Base-by-base conservation (phyloP, 2,113 vertebrate species). In the Pteruthius melanotis region DNA sequence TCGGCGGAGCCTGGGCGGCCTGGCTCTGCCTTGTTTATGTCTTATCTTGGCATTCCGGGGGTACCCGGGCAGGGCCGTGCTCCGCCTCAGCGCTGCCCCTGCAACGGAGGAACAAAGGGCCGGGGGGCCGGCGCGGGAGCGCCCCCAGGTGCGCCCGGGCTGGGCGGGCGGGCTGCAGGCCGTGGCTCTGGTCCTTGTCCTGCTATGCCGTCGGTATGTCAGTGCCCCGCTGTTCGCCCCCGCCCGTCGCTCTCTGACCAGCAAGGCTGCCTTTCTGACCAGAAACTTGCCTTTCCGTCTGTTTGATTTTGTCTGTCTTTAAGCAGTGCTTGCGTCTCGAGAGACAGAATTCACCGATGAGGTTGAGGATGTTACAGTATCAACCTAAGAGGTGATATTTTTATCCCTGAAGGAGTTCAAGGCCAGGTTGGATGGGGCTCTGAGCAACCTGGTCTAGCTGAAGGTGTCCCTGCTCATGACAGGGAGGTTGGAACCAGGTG, bases 131-230 rank as follows among this genome's bases (percentile, higher is more conserved):
- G 26, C 28, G 22, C 42, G 42, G 45, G 30, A 66, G 47, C 15
- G 35, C 19, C 39, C 15, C 31, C 57, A 26, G 69, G 53, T 77
- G 54, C 22, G 12, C 19, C 56, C 15, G 21, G 26, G 22, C 27
- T 15, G 15, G 56, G 47, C 15, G 27, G 50, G 15, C 18, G 1
- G 0, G 30, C 26, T 26, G 49, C 6, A 40, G 65, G 30, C 40
- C 23, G 10, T 8, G 21, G 30, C 37, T 21, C 35, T 14, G 37
- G 2, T 56, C 47, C 63, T 31, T 31, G 54, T 21, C 42, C 30
- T 42, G 33, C 10, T 6, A 0, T 9, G 44, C 14, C 13, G 14
- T 10, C 7, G 7, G 5, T 11, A 2, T 54, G 31, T 8, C 33
- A 2, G 19, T 40, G 13, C 9, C 8, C 11, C 13, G 8, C 28